These are phyloP conservation scores for Caenorhabditis afra DNA, from an alignment of 2,888 invertebrate species.

Conservation along the genomic window DNA sequence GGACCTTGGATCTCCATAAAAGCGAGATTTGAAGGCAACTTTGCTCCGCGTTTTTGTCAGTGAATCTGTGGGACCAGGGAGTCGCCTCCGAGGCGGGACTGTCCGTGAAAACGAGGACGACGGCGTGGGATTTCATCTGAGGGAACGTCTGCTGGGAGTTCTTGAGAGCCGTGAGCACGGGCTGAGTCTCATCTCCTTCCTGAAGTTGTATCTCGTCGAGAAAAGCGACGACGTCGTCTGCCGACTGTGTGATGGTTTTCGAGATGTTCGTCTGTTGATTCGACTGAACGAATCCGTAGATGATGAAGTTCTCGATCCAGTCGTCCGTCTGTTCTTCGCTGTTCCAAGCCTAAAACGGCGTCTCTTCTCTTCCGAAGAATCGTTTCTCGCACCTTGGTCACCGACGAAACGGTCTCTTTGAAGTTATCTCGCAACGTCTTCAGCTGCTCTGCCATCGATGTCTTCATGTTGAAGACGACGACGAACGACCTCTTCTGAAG, in stretches of 20 bases:
- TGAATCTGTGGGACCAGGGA: slow-evolving; percentile 40
- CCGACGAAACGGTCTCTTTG: slow-evolving; percentile 13
- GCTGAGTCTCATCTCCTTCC: slow-evolving; percentile 49
- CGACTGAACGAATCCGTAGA: slow-evolving; percentile 43
- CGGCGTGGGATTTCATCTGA: slow-evolving; percentile 42
- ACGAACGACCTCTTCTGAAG: slow-evolving; percentile 45
- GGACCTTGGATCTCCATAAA: slow-evolving; percentile 58
- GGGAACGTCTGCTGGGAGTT: slow-evolving; percentile 47
- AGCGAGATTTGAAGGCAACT: slow-evolving; percentile 50
- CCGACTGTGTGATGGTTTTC: neutral
- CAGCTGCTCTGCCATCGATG: slow-evolving; percentile 40
- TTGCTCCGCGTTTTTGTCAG: slow-evolving; percentile 44
- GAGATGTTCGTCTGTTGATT: neutral
- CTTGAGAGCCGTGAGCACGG: slow-evolving; percentile 36
- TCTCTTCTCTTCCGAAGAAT: neutral
- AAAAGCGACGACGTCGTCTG: slow-evolving; percentile 10
- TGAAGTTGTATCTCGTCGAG: slow-evolving; percentile 16
- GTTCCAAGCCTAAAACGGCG: slow-evolving; percentile 8
- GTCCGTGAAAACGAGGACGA: slow-evolving; percentile 50
- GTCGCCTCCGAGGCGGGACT: slow-evolving; percentile 41
- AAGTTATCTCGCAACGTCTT: slow-evolving; percentile 32
- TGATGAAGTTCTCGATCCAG: slow-evolving; percentile 57
- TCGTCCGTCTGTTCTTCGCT: slow-evolving; percentile 1
- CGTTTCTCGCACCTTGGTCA: slow-evolving; percentile 3
- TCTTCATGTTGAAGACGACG: slow-evolving; percentile 54